Evolutionary conservation across 2,797 vertebrate genomes (phyloP).

Genomic region (Xyrichtys novacula): DNA sequence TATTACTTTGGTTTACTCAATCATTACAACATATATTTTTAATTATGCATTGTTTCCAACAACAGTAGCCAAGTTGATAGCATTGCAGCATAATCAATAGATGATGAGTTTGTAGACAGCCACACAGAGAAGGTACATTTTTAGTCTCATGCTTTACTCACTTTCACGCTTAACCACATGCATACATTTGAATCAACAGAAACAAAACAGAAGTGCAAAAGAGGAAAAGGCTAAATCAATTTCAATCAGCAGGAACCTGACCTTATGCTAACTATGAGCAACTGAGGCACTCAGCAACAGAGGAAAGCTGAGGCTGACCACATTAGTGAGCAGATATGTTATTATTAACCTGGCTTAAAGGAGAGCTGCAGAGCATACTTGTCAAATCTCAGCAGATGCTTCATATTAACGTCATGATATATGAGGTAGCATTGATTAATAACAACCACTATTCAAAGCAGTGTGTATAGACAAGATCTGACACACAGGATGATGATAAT

Average conservation of each 20-base stretch:
- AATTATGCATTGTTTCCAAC: slow-evolving; percentile 51
- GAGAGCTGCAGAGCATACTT: slow-evolving; percentile 1
- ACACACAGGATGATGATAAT: slow-evolving; percentile 19
- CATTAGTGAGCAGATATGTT: slow-evolving; percentile 47
- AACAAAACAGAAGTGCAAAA: slow-evolving; percentile 50
- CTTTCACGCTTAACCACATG: slow-evolving; percentile 41
- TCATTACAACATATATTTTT: slow-evolving; percentile 57
- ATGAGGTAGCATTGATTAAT: slow-evolving; percentile 35
- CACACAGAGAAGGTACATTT: slow-evolving; percentile 18
- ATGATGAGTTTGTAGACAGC: slow-evolving; percentile 40
- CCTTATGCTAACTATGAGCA: slow-evolving; percentile 56
- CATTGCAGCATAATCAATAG: slow-evolving; percentile 57
- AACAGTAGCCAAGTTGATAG: slow-evolving; percentile 44
- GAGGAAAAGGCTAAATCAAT: slow-evolving; percentile 67
- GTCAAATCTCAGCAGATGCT: slow-evolving; percentile 11
- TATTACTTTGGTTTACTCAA: slow-evolving; percentile 36
- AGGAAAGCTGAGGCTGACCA: slow-evolving; percentile 33
- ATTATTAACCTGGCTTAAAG: slow-evolving; percentile 35
- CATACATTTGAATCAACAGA: slow-evolving; percentile 62
- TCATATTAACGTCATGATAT: slow-evolving; percentile 15
- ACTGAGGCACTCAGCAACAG: slow-evolving; percentile 51
- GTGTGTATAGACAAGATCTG: slow-evolving; percentile 9
- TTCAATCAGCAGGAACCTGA: slow-evolving; percentile 66
- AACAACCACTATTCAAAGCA: slow-evolving; percentile 14
- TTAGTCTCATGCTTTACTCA: slow-evolving; percentile 16